phyloP scores from a whole-genome alignment of 1,140 invertebrate genomes.

The Lanistes nyassanus region DNA sequence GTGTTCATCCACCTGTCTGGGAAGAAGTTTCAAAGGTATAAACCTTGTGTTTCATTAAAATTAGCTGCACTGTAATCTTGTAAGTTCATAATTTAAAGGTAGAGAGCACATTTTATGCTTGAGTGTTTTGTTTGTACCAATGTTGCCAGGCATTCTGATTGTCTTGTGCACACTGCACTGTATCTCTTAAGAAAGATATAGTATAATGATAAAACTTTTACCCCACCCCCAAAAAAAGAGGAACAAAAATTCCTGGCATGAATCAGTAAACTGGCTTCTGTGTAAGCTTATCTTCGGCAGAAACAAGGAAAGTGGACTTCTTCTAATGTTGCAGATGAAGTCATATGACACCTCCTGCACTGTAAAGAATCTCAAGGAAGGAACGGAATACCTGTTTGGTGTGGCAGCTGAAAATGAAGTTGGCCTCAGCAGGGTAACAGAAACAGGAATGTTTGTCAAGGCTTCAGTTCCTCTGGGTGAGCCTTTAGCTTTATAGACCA shows the following conservation, averaged over 20 bases:
- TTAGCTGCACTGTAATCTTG: no score
- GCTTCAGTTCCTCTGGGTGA: conserved; percentile 73
- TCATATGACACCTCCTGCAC: conserved; percentile 87
- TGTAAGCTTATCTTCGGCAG: no score
- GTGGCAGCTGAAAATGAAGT: conserved; percentile 93
- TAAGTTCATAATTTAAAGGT: no score
- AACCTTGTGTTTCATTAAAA: background rate
- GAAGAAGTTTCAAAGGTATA: conserved; percentile 82
- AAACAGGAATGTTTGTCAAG: conserved; percentile 57
- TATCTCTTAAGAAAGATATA: no score
- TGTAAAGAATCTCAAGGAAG: conserved; percentile 82
- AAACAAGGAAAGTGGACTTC: background rate
- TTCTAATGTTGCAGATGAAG: conserved; percentile 70
- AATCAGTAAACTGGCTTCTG: no score
- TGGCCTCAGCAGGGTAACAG: conserved; percentile 84
- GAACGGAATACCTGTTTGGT: conserved; percentile 92
- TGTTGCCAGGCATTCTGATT: no score
- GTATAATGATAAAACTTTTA: no score
- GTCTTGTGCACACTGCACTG: no score
- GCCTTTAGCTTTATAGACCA: background rate
- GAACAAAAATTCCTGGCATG: no score
- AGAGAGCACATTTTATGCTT: no score
- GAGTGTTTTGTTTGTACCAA: no score
- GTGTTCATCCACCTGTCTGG: conserved; percentile 84
- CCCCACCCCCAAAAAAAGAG: no score